A percentile compares a stretch with the other conserved stretches of the same genome.
Evolutionary conservation across 1,140 invertebrate species (phyloP).

Genomic region (Cephus cinctus): DNA sequence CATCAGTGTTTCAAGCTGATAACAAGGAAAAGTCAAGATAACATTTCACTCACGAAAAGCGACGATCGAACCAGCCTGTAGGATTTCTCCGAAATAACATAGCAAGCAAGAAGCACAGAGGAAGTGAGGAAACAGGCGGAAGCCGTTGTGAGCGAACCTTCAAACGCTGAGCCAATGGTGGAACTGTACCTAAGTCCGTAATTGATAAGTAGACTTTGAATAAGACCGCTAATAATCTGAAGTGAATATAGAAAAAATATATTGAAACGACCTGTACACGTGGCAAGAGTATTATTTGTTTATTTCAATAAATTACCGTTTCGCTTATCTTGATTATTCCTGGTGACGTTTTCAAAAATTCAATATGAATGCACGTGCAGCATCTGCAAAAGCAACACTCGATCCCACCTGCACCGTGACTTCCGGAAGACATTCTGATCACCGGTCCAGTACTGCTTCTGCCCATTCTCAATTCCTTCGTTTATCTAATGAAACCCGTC

Average conservation of each 20-base stretch:
- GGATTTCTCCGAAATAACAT: conserved; percentile 74
- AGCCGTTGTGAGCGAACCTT: conserved; percentile 73
- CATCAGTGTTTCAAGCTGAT: not conserved
- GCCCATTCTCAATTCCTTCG: conserved; percentile 25
- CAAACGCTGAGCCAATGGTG: conserved; percentile 70
- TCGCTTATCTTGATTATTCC: conserved; percentile 74
- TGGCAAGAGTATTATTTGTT: conserved; percentile 1
- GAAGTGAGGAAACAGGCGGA: conserved; percentile 74
- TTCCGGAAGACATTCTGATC: conserved; percentile 36
- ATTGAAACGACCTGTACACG: conserved; percentile 1
- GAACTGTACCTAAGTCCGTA: conserved; percentile 69
- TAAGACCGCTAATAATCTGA: conserved; percentile 70
- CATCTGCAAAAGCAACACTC: conserved; percentile 71
- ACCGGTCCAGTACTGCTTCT: conserved; percentile 29
- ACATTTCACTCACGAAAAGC: conserved; percentile 68
- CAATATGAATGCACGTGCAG: conserved; percentile 76
- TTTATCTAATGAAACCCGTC: not conserved
- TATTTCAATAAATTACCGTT: conserved; percentile 59
- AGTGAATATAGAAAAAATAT: conserved; percentile 23
- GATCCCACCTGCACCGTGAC: conserved; percentile 54
- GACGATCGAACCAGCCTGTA: conserved; percentile 72
- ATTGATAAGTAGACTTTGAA: conserved; percentile 73
- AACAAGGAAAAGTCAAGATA: not conserved
- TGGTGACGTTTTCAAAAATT: conserved; percentile 67
- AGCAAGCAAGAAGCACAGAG: conserved; percentile 68